A percentile compares a stretch with the other conserved stretches of the same genome.
Conservation (phyloP, 2,113 vertebrate genomes). For the Prunella fulvescens region DNA sequence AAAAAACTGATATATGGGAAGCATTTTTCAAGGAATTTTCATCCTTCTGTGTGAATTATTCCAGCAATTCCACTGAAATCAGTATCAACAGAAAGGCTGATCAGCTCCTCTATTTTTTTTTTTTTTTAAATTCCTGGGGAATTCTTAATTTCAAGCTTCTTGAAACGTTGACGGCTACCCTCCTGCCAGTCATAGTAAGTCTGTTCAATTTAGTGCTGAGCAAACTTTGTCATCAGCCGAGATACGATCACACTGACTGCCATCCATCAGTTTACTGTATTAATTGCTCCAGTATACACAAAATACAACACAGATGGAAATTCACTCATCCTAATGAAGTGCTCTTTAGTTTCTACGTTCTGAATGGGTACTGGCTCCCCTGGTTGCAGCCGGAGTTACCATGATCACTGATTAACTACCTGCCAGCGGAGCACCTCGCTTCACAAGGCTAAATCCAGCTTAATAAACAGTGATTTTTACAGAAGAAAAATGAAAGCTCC, state of each 20-base stretch:
- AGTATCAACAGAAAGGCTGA: neutral
- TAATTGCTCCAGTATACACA: slow-evolving; percentile 31
- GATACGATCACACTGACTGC: slow-evolving; percentile 32
- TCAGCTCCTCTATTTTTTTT: neutral
- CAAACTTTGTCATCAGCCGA: slow-evolving; percentile 54
- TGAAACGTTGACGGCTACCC: neutral
- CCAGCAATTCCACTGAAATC: neutral
- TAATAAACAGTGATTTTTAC: slow-evolving; percentile 34
- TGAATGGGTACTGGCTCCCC: neutral
- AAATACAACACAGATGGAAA: slow-evolving; percentile 45
- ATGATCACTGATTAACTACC: slow-evolving; percentile 27
- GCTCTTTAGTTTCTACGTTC: neutral
- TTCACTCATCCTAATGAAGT: slow-evolving; percentile 48
- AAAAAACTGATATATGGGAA: neutral
- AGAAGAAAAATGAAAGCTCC: slow-evolving; percentile 25
- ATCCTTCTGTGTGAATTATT: neutral
- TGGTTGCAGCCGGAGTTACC: neutral
- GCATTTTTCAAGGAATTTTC: slow-evolving; percentile 1
- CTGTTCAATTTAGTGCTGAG: slow-evolving; percentile 33
- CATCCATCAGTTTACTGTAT: slow-evolving; percentile 36
- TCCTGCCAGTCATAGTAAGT: slow-evolving; percentile 15
- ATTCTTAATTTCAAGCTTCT: slow-evolving; percentile 38
- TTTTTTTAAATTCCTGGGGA: neutral
- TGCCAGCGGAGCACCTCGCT: slow-evolving; percentile 20
- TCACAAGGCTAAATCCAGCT: slow-evolving; percentile 22